A percentile compares a stretch with the other conserved stretches of the same genome.
phyloP scores from a whole-genome alignment of 2,888 invertebrate species.

The Argynnis bischoffii region DNA sequence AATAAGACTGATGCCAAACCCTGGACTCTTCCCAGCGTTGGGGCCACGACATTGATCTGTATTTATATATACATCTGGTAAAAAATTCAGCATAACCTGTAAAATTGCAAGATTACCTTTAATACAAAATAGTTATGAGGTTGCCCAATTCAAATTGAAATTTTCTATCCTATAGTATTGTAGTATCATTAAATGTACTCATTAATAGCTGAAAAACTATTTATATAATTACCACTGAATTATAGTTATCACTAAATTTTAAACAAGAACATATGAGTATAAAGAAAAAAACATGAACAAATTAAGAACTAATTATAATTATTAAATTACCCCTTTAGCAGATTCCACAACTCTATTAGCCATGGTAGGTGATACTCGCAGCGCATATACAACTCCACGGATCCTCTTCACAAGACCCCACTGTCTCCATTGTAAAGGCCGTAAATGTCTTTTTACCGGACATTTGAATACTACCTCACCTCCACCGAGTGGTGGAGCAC shows the following conservation, averaged over 20 bases:
- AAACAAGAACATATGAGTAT: neutral
- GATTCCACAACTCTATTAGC: conserved; percentile 96
- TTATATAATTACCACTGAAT: neutral
- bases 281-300: neutral
- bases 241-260: neutral
- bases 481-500: conserved; percentile 94
- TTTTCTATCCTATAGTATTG: no score
- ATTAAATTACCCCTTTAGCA: conserved; percentile 87
- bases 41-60: conserved; percentile 95
- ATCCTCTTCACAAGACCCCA: conserved; percentile 97
- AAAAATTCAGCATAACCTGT: conserved; percentile 90
- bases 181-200: no score
- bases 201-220: no score
- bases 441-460: conserved; percentile 91
- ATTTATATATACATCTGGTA: conserved; percentile 97
- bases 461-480: conserved; percentile 96
- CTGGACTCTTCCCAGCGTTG: conserved; percentile 94
- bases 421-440: conserved; percentile 90
- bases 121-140: neutral
- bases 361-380: conserved; percentile 95
- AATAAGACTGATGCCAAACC: conserved; percentile 94
- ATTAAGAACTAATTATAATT: neutral
- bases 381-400: conserved; percentile 94
- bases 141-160: no score
- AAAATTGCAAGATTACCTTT: conserved; percentile 21